Conservation (phyloP, 2,888 invertebrate genomes). For the Leucoma salicis region DNA sequence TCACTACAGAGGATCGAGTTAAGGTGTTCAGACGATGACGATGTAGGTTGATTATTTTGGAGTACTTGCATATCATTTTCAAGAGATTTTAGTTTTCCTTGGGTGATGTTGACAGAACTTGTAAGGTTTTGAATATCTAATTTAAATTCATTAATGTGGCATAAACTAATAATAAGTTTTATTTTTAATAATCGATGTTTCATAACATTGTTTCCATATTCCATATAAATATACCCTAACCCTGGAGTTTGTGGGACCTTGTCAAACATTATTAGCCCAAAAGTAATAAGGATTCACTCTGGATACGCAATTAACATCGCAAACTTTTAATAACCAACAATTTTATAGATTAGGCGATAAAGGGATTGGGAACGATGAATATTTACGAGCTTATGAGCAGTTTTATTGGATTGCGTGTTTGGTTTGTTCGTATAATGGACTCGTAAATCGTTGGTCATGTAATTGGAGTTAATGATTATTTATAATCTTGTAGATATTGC, state of each 20-base stretch:
- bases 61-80: too few species aligned
- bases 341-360: slow-evolving; percentile 48
- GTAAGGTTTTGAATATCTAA: too few species aligned
- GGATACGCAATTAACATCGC: slow-evolving; percentile 65
- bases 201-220: background rate
- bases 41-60: too few species aligned
- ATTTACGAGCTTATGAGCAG: slow-evolving; percentile 30
- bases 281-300: slow-evolving; percentile 64
- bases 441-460: slow-evolving; percentile 7
- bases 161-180: too few species aligned
- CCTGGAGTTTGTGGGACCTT: slow-evolving; percentile 20
- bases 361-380: slow-evolving; percentile 29
- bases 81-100: too few species aligned
- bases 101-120: too few species aligned
- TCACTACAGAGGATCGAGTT: too few species aligned
- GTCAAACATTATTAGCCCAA: slow-evolving; percentile 20
- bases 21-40: too few species aligned
- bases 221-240: slow-evolving; percentile 15
- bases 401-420: slow-evolving; percentile 29
- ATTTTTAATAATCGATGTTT: too few species aligned
- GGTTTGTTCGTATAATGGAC: background rate
- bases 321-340: slow-evolving; percentile 72
- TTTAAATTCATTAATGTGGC: too few species aligned
- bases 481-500: too few species aligned
- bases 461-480: too few species aligned